Conservation (phyloP, 2,113 vertebrate genomes). For the Sturnira hondurensis region DNA sequence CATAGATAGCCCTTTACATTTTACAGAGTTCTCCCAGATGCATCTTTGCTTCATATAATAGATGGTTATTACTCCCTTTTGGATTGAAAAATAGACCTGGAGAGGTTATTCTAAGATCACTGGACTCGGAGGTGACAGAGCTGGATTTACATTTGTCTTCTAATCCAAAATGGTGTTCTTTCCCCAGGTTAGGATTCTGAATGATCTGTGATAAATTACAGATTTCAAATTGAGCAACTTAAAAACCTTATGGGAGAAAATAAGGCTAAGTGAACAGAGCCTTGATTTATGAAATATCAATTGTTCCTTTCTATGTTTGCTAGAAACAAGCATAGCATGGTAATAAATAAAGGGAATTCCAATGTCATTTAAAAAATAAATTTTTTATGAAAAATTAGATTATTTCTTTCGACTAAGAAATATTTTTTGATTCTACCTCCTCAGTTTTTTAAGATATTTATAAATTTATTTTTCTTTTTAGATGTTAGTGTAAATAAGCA, state of each 20-base stretch:
- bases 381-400: background rate
- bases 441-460: background rate
- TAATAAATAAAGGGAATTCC: slow-evolving; percentile 12
- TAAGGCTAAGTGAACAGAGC: background rate
- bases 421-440: background rate
- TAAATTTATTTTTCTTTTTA: slow-evolving; percentile 25
- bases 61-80: background rate
- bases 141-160: background rate
- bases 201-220: background rate
- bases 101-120: background rate
- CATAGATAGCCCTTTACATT: background rate
- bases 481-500: background rate
- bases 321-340: background rate
- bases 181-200: background rate
- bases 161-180: background rate
- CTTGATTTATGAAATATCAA: background rate
- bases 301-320: background rate
- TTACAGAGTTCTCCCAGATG: background rate
- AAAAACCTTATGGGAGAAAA: background rate
- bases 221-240: background rate
- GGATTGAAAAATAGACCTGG: background rate
- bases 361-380: background rate
- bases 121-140: background rate
- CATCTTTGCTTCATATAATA: background rate
- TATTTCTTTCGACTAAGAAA: slow-evolving; percentile 13